phyloP scores from a whole-genome alignment of 2,888 invertebrate genomes.

The Tetranychus truncatus region DNA sequence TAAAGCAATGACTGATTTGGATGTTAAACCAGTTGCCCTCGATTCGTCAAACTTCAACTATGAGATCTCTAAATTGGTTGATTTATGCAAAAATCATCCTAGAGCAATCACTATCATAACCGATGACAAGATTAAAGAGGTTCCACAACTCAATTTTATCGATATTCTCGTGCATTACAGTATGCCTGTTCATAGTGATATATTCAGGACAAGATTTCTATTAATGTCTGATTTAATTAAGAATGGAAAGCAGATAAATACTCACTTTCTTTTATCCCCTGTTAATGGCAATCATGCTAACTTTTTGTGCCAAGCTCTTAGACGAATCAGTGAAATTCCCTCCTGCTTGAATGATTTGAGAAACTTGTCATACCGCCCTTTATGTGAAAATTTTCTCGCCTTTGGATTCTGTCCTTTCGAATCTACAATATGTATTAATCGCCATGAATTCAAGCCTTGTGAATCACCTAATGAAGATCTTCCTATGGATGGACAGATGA shows the following conservation, averaged over 20 bases:
- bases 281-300: neutral
- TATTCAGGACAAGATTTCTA: neutral
- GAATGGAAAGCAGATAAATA: neutral
- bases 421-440: neutral
- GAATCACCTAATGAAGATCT: slow-evolving; percentile 2
- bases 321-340: neutral
- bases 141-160: neutral
- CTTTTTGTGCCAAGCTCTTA: neutral
- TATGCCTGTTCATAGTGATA: neutral
- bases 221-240: neutral
- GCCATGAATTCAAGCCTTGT: slow-evolving; percentile 6
- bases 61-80: slow-evolving; percentile 7
- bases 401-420: slow-evolving; percentile 8
- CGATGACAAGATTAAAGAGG: slow-evolving; percentile 3
- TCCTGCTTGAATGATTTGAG: neutral
- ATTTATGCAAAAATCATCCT: slow-evolving; percentile 10
- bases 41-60: slow-evolving; percentile 6
- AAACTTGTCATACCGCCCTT: neutral
- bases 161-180: slow-evolving; percentile 12
- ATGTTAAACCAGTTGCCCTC: neutral
- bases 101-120: slow-evolving; percentile 13
- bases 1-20: neutral
- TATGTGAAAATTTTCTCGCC: slow-evolving; percentile 8
- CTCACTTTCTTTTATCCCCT: neutral
- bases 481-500: slow-evolving; percentile 11